A percentile compares a stretch with the other conserved stretches of the same genome.
Evolutionary conservation across 2,888 invertebrate species (phyloP).

Genomic region (Sycophila texana): DNA sequence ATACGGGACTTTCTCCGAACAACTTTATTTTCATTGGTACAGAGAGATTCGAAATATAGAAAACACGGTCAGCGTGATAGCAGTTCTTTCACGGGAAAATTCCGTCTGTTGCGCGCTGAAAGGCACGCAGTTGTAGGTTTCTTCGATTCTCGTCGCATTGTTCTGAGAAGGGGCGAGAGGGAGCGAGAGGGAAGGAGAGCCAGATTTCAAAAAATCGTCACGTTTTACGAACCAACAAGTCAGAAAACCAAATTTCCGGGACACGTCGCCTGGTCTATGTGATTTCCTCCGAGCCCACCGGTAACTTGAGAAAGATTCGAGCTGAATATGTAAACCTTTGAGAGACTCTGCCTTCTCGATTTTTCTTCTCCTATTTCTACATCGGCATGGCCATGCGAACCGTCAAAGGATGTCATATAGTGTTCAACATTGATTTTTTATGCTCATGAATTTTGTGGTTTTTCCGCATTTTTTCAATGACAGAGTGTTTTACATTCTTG

Average conservation of each 20-base stretch:
- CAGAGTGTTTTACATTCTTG: background rate
- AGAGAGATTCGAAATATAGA: background rate
- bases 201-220: constrained; percentile 54
- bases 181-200: background rate
- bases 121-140: background rate
- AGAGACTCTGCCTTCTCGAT: background rate
- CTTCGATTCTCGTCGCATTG: constrained; percentile 10
- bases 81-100: background rate
- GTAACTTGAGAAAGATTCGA: constrained; percentile 49
- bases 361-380: background rate
- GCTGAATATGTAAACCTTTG: constrained; percentile 47
- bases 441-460: constrained; percentile 11
- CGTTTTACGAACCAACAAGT: constrained; percentile 57
- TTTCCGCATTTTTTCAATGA: constrained; percentile 4
- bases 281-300: constrained; percentile 36
- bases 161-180: background rate
- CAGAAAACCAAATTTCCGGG: constrained; percentile 57
- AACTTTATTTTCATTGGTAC: constrained; percentile 20
- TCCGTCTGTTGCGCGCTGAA: background rate
- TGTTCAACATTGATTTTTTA: constrained; percentile 26
- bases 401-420: constrained; percentile 29
- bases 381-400: background rate
- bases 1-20: constrained; percentile 21
- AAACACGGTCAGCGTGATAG: background rate
- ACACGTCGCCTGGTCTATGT: constrained; percentile 47